phyloP scores from a whole-genome alignment of 2,888 invertebrate genomes.

The Leptura quadrifasciata region DNA sequence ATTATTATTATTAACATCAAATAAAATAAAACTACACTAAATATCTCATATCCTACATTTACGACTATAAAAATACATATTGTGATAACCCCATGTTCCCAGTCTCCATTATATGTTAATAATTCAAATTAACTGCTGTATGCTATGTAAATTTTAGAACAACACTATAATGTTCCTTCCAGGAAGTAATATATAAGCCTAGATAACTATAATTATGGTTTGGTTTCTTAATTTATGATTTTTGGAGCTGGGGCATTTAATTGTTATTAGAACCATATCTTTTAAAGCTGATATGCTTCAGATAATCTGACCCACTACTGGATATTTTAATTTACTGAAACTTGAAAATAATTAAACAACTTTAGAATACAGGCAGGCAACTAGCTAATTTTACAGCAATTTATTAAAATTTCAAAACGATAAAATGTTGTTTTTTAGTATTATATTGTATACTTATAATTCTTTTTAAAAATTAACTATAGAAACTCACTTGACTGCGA shows the following conservation, averaged over 20 bases:
- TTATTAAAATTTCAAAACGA: no score
- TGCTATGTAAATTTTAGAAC: slow-evolving; percentile 19
- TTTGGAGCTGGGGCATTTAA: slow-evolving; percentile 30
- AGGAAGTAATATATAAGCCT: slow-evolving; percentile 22
- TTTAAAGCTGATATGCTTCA: background rate
- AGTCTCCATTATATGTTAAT: slow-evolving; percentile 33
- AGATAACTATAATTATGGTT: slow-evolving; percentile 31
- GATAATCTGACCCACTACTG: background rate
- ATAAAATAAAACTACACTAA: slow-evolving; percentile 22
- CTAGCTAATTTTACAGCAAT: no score
- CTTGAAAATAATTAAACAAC: no score
- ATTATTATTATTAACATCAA: slow-evolving; percentile 5
- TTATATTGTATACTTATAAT: no score
- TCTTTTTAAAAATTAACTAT: no score
- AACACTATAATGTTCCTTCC: slow-evolving; percentile 18
- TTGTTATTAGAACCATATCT: slow-evolving; percentile 24
- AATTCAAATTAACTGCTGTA: slow-evolving; percentile 27
- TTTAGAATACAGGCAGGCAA: no score
- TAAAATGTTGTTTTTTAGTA: no score
- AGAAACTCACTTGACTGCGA: no score
- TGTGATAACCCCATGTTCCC: slow-evolving; percentile 31
- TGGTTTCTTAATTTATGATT: slow-evolving; percentile 28
- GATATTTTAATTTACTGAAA: no score
- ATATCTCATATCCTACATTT: slow-evolving; percentile 12
- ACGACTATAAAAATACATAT: slow-evolving; percentile 19